Percentiles rank a stretch among this genome's conserved stretches.
phyloP scores from a whole-genome alignment of 2,113 vertebrate species.

The Tachuris rubrigastra region DNA sequence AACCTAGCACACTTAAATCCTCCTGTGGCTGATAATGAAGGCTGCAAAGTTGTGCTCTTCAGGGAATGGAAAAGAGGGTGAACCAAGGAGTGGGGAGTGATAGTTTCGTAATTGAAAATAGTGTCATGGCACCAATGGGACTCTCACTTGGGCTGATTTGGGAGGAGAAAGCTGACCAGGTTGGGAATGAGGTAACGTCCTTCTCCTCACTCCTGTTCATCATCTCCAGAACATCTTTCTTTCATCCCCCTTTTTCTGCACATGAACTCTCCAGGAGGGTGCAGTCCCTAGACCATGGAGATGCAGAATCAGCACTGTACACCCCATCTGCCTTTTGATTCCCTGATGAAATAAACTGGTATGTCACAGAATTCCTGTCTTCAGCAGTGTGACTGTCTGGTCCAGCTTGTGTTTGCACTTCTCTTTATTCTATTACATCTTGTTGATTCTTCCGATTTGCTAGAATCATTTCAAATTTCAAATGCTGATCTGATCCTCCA shows the following conservation, averaged over 20 bases:
- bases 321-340: not conserved
- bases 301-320: not conserved
- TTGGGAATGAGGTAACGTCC: not conserved
- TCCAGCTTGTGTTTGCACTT: not conserved
- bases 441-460: conserved; percentile 4
- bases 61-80: not conserved
- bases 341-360: not conserved
- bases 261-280: not conserved
- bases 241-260: not conserved
- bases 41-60: not conserved
- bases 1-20: not conserved
- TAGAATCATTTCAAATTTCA: conserved; percentile 13
- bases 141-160: not conserved
- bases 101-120: not conserved
- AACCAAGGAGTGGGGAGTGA: not conserved
- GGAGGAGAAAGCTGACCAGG: not conserved
- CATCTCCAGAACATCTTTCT: not conserved
- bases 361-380: not conserved
- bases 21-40: not conserved
- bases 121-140: not conserved
- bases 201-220: not conserved
- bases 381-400: not conserved
- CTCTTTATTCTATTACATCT: not conserved
- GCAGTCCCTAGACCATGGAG: not conserved
- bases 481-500: not conserved